Evolutionary conservation across 2,113 vertebrate genomes (phyloP).

Genomic region (Pelvicachromis taeniatus): DNA sequence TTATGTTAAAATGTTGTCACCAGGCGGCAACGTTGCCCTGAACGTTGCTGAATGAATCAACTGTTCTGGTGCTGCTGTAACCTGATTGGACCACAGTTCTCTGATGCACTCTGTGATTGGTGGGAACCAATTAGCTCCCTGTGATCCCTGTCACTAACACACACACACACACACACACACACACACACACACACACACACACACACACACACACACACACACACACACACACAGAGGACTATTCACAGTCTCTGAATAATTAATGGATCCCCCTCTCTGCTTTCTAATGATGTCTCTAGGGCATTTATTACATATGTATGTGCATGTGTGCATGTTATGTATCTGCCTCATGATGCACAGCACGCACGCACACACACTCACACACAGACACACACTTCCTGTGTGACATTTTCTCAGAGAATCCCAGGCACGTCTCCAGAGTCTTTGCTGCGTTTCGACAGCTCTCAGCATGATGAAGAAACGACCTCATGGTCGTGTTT

Average conservation of each 20-base stretch:
- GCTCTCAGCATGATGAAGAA: neutral
- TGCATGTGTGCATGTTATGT: neutral
- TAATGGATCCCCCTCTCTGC: neutral
- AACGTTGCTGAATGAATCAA: neutral
- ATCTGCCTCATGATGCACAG: neutral
- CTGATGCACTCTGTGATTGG: neutral
- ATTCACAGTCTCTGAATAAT: slow-evolving; percentile 17
- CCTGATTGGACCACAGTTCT: neutral
- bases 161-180: neutral
- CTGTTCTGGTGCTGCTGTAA: neutral
- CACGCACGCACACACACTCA: no score
- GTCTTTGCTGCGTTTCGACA: neutral
- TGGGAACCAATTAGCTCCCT: neutral
- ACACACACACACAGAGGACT: neutral
- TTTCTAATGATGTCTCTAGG: slow-evolving; percentile 16
- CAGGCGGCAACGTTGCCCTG: neutral
- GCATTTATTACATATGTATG: neutral
- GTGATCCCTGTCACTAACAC: neutral
- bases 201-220: neutral
- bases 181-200: neutral
- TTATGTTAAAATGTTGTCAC: neutral
- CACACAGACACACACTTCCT: neutral
- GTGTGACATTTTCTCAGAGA: neutral
- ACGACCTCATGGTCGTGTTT: neutral
- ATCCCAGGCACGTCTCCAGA: neutral